These are phyloP conservation scores for Patella caerulea DNA, from an alignment of 2,888 invertebrate genomes.

Conservation along the genomic window DNA sequence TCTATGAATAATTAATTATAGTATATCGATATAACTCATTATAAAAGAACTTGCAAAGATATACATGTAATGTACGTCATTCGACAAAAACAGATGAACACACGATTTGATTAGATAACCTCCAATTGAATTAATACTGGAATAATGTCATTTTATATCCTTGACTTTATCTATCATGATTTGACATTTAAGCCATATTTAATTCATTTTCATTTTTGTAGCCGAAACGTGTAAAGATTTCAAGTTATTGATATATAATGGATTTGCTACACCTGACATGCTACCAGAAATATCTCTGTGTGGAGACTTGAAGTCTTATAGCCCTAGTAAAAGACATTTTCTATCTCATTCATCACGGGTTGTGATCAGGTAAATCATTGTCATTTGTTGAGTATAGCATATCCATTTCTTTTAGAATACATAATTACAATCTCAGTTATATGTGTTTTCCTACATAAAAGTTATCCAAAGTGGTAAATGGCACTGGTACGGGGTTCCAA, in stretches of 20 bases:
- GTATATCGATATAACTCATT: too few relatives aligned
- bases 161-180: too few relatives aligned
- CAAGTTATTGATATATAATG: constrained; percentile 55
- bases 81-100: too few relatives aligned
- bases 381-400: constrained; percentile 15
- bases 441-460: background rate
- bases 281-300: constrained; percentile 53
- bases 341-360: constrained; percentile 50
- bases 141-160: too few relatives aligned
- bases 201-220: background rate
- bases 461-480: too few relatives aligned
- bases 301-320: constrained; percentile 43
- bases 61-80: too few relatives aligned
- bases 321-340: constrained; percentile 43
- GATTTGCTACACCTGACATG: constrained; percentile 56
- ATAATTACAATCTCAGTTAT: background rate
- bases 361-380: constrained; percentile 47
- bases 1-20: too few relatives aligned
- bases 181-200: background rate
- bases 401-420: background rate
- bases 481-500: too few relatives aligned
- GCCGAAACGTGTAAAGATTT: constrained; percentile 27
- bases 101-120: too few relatives aligned
- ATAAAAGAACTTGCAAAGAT: too few relatives aligned
- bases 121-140: too few relatives aligned